Evolutionary conservation across 2,888 invertebrate species (phyloP).

Genomic region (Autographa gamma): DNA sequence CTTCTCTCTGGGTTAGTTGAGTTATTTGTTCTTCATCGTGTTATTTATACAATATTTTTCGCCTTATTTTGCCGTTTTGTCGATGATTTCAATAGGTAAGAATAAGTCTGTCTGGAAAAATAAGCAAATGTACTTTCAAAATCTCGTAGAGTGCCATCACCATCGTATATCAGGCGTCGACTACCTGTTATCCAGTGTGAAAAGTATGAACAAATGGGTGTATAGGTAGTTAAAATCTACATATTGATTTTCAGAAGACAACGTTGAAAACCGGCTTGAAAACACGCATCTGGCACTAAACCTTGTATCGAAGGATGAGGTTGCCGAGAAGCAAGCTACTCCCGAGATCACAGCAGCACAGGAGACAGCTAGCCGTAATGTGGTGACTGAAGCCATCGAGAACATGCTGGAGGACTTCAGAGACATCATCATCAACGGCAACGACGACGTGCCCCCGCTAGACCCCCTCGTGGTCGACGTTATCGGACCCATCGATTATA

Average conservation of each 20-base stretch:
- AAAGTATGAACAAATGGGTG: neutral
- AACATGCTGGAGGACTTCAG: constrained; percentile 65
- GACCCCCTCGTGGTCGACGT: constrained; percentile 65
- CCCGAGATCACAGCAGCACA: constrained; percentile 24
- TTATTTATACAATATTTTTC: neutral
- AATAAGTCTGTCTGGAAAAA: no score
- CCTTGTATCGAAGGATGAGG: constrained; percentile 26
- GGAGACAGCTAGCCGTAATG: constrained; percentile 44
- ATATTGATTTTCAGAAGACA: constrained; percentile 15
- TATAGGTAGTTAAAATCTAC: neutral
- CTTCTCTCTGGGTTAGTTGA: constrained; percentile 38
- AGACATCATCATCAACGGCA: constrained; percentile 70
- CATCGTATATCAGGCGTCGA: no score
- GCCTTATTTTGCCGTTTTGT: no score
- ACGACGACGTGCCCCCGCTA: constrained; percentile 66
- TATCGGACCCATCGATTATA: constrained; percentile 63
- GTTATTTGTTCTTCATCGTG: no score
- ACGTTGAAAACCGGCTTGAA: constrained; percentile 21
- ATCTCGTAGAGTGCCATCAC: no score
- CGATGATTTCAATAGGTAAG: no score
- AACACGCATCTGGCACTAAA: constrained; percentile 44
- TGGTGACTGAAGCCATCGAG: constrained; percentile 59
- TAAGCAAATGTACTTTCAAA: no score
- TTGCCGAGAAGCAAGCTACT: constrained; percentile 40
- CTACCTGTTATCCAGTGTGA: neutral